Evolutionary conservation across 2,797 vertebrate genomes (phyloP).

Genomic region (Enteromius argenteus): DNA sequence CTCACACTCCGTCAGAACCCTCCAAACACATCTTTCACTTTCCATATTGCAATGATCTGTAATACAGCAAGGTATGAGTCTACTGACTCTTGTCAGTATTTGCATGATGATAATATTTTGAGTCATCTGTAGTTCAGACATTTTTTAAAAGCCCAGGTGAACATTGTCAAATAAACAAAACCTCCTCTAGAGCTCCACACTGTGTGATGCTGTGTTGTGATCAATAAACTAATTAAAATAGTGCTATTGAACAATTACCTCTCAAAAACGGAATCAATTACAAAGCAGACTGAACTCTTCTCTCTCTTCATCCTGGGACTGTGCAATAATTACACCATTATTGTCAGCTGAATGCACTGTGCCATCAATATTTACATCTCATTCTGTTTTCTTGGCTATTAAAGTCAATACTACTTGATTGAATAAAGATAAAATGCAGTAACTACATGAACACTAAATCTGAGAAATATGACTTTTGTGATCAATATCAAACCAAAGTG

Average conservation of each 20-base stretch:
- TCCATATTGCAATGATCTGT: neutral
- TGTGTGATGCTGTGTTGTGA: conserved; percentile 20
- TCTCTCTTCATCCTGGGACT: conserved; percentile 13
- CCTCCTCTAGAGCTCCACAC: neutral
- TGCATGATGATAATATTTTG: neutral
- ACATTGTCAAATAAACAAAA: neutral
- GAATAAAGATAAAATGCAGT: neutral
- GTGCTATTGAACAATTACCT: conserved; percentile 24
- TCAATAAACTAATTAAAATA: conserved; percentile 36
- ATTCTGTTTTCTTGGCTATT: neutral
- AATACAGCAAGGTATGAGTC: neutral
- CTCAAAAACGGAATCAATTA: conserved; percentile 31
- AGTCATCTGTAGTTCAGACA: neutral
- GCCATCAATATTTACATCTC: conserved; percentile 25
- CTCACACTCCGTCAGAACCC: neutral
- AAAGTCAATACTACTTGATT: neutral
- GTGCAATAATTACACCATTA: conserved; percentile 43
- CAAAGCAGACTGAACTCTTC: conserved; percentile 18
- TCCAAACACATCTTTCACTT: conserved; percentile 20
- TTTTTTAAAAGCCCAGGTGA: neutral
- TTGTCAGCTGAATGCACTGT: conserved; percentile 13
- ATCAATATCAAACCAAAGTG: neutral
- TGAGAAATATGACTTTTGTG: neutral
- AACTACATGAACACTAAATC: conserved; percentile 1
- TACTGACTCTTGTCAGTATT: conserved; percentile 3